A percentile compares a stretch with the other conserved stretches of the same genome.
Conservation (phyloP, 2,797 vertebrate genomes). For the Siniperca undulata region DNA sequence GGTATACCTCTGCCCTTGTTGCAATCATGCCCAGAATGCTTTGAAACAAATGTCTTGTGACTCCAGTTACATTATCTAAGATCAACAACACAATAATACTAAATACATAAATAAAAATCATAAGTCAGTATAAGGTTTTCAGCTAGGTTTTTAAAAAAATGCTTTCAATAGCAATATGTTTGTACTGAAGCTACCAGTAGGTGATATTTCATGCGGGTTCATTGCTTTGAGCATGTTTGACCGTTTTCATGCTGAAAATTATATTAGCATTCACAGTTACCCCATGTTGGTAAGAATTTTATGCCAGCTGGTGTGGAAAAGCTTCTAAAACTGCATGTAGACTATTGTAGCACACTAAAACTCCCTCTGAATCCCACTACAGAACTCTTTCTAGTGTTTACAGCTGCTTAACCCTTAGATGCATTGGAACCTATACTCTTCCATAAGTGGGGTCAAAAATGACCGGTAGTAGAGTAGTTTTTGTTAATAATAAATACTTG, state of each 20-base stretch:
- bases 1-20: constrained; percentile 8
- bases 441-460: not conserved
- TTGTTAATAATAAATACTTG: not conserved
- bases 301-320: constrained; percentile 13
- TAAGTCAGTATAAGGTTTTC: not conserved
- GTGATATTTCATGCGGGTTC: not conserved
- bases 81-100: not conserved
- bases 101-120: not conserved
- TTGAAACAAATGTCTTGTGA: not conserved
- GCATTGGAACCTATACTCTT: not conserved
- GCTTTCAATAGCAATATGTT: not conserved
- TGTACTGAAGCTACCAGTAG: not conserved
- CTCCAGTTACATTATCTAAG: constrained; percentile 4
- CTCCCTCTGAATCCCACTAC: not conserved
- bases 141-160: not conserved
- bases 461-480: not conserved
- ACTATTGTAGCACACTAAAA: not conserved
- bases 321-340: constrained; percentile 12
- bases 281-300: constrained; percentile 12
- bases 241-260: constrained; percentile 30
- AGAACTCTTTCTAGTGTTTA: not conserved
- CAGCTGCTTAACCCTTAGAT: not conserved
- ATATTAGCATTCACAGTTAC: not conserved
- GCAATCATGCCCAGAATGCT: constrained; percentile 18
- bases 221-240: constrained; percentile 13